Evolutionary conservation across 1,140 invertebrate genomes (phyloP).

Genomic region (Kradibia gibbosae): DNA sequence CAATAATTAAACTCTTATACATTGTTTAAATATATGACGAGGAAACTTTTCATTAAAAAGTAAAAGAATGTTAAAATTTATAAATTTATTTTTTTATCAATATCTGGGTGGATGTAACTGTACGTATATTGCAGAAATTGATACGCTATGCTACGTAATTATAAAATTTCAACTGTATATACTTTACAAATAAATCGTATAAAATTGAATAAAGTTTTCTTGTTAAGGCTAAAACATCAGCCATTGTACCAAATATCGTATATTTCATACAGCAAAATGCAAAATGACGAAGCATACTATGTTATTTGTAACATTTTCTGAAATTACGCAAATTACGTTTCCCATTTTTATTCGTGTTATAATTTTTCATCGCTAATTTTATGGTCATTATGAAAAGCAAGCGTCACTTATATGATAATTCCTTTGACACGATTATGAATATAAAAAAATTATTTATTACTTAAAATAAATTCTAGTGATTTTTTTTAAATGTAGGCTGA

Average conservation of each 20-base stretch:
- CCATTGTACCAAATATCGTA: not conserved
- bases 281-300: not conserved
- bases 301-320: not conserved
- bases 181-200: not conserved
- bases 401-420: not conserved
- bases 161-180: not conserved
- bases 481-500: too few relatives aligned
- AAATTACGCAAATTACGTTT: not conserved
- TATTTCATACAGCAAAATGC: not conserved
- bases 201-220: not conserved
- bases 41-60: not conserved
- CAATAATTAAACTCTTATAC: not conserved
- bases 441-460: too few relatives aligned
- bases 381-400: not conserved
- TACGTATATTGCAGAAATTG: too few relatives aligned
- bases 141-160: too few relatives aligned
- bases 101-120: too few relatives aligned
- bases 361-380: not conserved
- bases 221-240: not conserved
- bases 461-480: not conserved
- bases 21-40: not conserved
- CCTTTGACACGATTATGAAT: not conserved
- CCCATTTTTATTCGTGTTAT: not conserved
- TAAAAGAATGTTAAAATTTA: not conserved
- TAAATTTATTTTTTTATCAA: not conserved